Conservation (phyloP, 2,113 vertebrate species). For the Zosterops hypoxanthus region DNA sequence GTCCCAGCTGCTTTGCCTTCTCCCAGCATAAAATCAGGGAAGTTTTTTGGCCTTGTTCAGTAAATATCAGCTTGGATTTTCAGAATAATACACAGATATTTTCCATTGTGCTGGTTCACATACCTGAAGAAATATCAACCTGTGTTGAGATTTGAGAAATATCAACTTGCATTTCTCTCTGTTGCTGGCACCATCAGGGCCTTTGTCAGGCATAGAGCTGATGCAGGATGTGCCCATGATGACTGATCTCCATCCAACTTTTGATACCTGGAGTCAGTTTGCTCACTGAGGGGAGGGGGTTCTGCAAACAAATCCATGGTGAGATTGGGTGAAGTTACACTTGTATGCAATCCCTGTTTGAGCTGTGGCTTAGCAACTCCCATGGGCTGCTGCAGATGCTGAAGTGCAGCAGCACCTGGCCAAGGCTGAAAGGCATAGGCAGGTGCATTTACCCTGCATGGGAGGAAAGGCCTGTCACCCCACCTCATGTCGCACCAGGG, state of each 20-base stretch:
- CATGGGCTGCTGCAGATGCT: neutral
- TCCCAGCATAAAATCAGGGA: neutral
- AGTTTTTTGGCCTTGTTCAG: accelerated
- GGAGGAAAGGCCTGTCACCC: neutral
- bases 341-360: neutral
- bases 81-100: neutral
- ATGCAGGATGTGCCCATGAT: neutral
- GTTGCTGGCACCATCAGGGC: neutral
- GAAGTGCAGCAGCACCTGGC: neutral
- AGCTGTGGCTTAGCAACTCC: neutral
- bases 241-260: neutral
- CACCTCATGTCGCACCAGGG: accelerated
- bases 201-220: neutral
- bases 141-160: neutral
- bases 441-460: accelerated
- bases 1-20: neutral
- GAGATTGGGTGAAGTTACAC: neutral
- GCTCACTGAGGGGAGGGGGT: accelerated
- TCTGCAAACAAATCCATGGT: neutral
- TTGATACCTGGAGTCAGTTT: accelerated
- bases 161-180: neutral
- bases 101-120: neutral
- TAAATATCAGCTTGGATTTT: neutral
- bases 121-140: neutral
- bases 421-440: neutral